phyloP scores from a whole-genome alignment of 2,113 vertebrate species.

The Sus scrofa region T2T-Sscrofa CM000823.6:25147001-25147500 shows the following conservation, averaged over 20 bases:
- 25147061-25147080: background rate
- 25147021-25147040: background rate
- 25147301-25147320: background rate
- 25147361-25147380: background rate
- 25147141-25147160: background rate
- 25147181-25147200: background rate
- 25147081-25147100: background rate
- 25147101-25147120: background rate
- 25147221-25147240: background rate
- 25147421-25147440: background rate
- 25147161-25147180: background rate
- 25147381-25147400: background rate
- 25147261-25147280: background rate
- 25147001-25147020: background rate
- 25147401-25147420: background rate
- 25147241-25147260: background rate
- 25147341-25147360: constrained; percentile 66
- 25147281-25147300: background rate
- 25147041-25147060: background rate
- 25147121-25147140: background rate
- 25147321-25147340: constrained; percentile 57
- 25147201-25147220: background rate
- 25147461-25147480: background rate
- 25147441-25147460: background rate
- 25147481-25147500: background rate